phyloP scores from a whole-genome alignment of 2,888 invertebrate genomes.

The Sarcophaga variegata region DNA sequence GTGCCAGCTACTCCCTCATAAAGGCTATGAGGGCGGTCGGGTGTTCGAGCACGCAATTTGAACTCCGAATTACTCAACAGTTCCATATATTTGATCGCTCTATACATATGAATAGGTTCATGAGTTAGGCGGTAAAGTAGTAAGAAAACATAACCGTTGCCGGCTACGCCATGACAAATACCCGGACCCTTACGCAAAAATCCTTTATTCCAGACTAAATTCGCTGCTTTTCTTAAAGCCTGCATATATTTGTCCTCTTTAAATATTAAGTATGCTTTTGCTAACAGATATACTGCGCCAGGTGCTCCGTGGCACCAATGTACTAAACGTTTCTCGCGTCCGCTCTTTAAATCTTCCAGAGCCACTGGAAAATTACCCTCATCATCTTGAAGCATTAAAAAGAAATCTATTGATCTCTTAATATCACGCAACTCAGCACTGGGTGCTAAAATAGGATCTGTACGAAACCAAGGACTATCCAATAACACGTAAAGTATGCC shows the following conservation, averaged over 20 bases:
- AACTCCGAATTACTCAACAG: constrained; percentile 88
- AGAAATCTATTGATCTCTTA: constrained; percentile 86
- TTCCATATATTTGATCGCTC: constrained; percentile 89
- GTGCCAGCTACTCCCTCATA: constrained; percentile 94
- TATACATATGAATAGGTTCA: constrained; percentile 87
- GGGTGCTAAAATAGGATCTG: constrained; percentile 74
- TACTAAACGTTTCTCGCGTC: constrained; percentile 86
- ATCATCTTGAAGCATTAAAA: constrained; percentile 83
- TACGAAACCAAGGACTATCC: constrained; percentile 82
- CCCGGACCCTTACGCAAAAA: constrained; percentile 93
- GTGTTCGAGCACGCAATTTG: constrained; percentile 86
- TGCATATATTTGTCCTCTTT: constrained; percentile 88
- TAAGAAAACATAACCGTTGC: constrained; percentile 91
- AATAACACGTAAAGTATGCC: constrained; percentile 86
- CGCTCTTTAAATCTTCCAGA: constrained; percentile 84
- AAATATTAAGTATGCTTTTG: constrained; percentile 89
- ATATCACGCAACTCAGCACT: constrained; percentile 83
- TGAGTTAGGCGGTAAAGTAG: constrained; percentile 89
- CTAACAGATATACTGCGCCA: constrained; percentile 90
- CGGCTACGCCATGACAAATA: constrained; percentile 93
- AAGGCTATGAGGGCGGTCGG: constrained; percentile 91
- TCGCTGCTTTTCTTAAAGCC: constrained; percentile 87
- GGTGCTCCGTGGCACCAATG: constrained; percentile 97
- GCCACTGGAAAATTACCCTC: constrained; percentile 91
- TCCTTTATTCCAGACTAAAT: constrained; percentile 92